These are phyloP conservation scores for Adineta ricciae DNA, from an alignment of 2,888 invertebrate species.

Conservation along the genomic window DNA sequence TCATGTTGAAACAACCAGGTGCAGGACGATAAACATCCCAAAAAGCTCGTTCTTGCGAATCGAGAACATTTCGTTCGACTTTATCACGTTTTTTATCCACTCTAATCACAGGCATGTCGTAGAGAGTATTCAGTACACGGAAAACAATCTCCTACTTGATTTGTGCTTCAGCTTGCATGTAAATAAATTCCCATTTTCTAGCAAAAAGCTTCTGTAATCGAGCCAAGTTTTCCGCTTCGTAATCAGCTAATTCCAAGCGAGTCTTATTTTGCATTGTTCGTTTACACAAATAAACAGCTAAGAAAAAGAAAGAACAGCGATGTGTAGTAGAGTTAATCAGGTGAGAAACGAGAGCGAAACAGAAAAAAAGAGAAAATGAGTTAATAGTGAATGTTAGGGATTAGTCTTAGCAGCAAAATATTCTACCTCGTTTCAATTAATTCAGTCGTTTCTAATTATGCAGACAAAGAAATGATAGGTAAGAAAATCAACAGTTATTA, in stretches of 20 bases:
- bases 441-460: neutral
- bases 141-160: slow-evolving; percentile 55
- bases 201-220: slow-evolving; percentile 96
- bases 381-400: neutral
- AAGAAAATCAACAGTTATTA: neutral
- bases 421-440: neutral
- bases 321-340: too few relatives aligned
- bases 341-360: too few relatives aligned
- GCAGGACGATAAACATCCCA: slow-evolving; percentile 99
- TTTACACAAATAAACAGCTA: slow-evolving; percentile 98
- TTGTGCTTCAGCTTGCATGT: slow-evolving; percentile 91
- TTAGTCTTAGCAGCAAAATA: neutral
- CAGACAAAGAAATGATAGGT: neutral
- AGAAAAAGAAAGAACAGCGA: slow-evolving; percentile 35
- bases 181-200: slow-evolving; percentile 99
- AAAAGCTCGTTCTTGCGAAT: slow-evolving; percentile 96
- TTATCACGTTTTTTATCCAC: slow-evolving; percentile 98
- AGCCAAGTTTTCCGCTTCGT: slow-evolving; percentile 94
- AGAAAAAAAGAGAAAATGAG: too few relatives aligned
- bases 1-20: slow-evolving; percentile 97
- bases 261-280: slow-evolving; percentile 99
- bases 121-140: too few relatives aligned
- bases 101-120: slow-evolving; percentile 37
- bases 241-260: slow-evolving; percentile 86
- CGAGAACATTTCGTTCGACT: slow-evolving; percentile 87